phyloP scores from a whole-genome alignment of 2,797 vertebrate genomes.

The Taenioides sp. region DNA sequence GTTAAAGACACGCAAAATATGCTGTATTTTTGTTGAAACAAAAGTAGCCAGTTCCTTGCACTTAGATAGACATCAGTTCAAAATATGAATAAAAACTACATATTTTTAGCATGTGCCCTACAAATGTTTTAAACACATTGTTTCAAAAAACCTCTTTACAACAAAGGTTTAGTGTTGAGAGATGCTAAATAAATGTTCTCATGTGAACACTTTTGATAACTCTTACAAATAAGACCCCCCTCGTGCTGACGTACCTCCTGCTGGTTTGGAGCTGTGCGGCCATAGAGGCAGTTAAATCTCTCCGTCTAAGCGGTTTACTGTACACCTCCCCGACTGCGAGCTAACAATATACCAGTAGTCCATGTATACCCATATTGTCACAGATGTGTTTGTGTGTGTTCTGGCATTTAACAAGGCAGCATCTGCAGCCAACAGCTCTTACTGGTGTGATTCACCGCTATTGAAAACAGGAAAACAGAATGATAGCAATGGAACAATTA shows the following conservation, averaged over 20 bases:
- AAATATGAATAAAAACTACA: background rate
- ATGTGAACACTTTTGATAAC: conserved; percentile 16
- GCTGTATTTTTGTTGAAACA: no score
- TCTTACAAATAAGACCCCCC: conserved; percentile 18
- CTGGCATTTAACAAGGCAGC: conserved; percentile 49
- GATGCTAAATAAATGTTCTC: conserved; percentile 31
- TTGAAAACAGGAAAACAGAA: conserved; percentile 59
- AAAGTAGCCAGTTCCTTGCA: no score
- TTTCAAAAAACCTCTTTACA: background rate
- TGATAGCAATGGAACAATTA: conserved; percentile 60
- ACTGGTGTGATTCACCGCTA: conserved; percentile 45
- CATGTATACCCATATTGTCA: conserved; percentile 46
- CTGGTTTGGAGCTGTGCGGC: conserved; percentile 30
- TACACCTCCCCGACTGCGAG: conserved; percentile 46
- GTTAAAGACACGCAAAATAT: background rate
- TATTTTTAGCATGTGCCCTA: background rate
- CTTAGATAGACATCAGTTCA: no score
- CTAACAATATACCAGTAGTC: conserved; percentile 49
- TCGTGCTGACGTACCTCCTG: conserved; percentile 17
- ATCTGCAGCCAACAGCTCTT: conserved; percentile 48
- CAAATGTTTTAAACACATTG: background rate
- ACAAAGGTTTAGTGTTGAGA: background rate
- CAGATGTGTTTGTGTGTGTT: conserved; percentile 26
- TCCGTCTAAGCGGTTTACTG: conserved; percentile 66
- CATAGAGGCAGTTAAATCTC: conserved; percentile 52